These are phyloP conservation scores for Choloepus hoffmanni DNA, from an alignment of 2,113 vertebrate genomes.

Conservation along the genomic window DNA sequence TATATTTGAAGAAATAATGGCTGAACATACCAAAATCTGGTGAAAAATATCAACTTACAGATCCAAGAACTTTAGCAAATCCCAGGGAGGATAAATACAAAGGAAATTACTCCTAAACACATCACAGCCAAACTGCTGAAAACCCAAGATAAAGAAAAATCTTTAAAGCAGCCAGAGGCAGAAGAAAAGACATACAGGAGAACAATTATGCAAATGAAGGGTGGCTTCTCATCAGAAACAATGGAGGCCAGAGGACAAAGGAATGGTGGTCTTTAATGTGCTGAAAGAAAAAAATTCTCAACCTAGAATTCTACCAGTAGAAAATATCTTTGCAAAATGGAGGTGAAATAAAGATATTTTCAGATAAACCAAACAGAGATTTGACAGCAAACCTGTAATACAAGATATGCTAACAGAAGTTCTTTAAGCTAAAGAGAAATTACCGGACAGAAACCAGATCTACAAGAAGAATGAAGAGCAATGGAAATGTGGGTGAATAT, in stretches of 20 bases:
- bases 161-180: neutral
- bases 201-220: too few species aligned
- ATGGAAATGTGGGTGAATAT: neutral
- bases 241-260: neutral
- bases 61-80: slow-evolving; percentile 22
- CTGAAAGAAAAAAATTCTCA: neutral
- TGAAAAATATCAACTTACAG: neutral
- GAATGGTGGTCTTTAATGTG: neutral
- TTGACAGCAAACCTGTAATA: slow-evolving; percentile 11
- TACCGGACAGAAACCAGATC: neutral
- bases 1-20: neutral
- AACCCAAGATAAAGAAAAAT: slow-evolving; percentile 28
- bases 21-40: neutral
- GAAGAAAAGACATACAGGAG: neutral
- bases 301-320: slow-evolving; percentile 8
- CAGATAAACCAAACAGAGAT: neutral
- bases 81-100: neutral
- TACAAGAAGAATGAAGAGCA: neutral
- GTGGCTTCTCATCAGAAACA: neutral
- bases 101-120: neutral
- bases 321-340: slow-evolving; percentile 4
- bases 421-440: slow-evolving; percentile 13
- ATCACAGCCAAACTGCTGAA: neutral
- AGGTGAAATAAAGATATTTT: slow-evolving; percentile 26
- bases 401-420: neutral